These are phyloP conservation scores for Heterotilapia buettikoferi DNA, from an alignment of 2,113 vertebrate species.

Conservation along the genomic window DNA sequence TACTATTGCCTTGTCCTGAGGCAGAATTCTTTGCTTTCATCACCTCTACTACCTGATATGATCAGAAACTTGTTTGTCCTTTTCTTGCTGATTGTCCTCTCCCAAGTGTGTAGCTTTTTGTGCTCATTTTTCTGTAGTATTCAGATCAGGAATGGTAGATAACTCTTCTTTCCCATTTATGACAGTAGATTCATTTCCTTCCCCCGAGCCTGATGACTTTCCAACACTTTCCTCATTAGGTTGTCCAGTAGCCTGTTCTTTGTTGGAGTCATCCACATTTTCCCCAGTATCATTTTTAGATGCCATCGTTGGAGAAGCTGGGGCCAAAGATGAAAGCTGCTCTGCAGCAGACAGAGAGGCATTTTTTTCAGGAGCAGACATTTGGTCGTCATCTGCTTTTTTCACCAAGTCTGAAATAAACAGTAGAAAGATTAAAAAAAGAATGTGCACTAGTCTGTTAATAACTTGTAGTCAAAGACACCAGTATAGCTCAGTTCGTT, in stretches of 20 bases:
- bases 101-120: background rate
- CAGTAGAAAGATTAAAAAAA: background rate
- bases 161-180: background rate
- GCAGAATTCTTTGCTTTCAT: background rate
- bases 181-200: background rate
- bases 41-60: background rate
- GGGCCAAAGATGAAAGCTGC: background rate
- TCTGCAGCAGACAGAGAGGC: background rate
- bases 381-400: background rate
- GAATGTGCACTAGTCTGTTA: background rate
- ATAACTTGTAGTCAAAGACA: background rate
- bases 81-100: background rate
- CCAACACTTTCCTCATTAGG: background rate
- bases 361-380: background rate
- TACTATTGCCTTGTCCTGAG: background rate
- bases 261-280: background rate
- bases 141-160: background rate
- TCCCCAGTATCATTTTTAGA: background rate
- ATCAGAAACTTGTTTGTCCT: too few species aligned
- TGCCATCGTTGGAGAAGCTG: background rate
- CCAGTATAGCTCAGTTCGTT: background rate
- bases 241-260: background rate
- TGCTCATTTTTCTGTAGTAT: background rate
- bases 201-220: background rate
- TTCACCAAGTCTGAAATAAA: background rate